Percentiles rank a stretch among this genome's conserved stretches.
Evolutionary conservation across 2,113 vertebrate species (phyloP).

Genomic region (Lepus europaeus): DNA sequence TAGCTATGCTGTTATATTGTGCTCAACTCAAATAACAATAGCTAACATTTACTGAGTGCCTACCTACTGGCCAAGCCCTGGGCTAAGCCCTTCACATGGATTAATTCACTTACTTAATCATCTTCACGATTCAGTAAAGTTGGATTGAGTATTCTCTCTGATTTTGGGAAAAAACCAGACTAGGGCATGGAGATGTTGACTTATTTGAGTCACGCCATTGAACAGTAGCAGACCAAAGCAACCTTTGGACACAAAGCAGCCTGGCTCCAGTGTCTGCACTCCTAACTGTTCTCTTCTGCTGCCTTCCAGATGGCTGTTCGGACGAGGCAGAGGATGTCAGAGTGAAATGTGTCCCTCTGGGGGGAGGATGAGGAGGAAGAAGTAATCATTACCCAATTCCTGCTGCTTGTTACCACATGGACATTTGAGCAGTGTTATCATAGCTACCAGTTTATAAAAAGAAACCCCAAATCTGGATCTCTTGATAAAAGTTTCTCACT

Average conservation of each 20-base stretch:
- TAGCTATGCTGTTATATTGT: not conserved
- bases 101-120: constrained; percentile 33
- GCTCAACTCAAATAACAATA: constrained; percentile 16
- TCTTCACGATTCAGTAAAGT: constrained; percentile 50
- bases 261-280: not conserved
- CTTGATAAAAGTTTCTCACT: constrained; percentile 51
- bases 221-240: not conserved
- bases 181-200: constrained; percentile 15
- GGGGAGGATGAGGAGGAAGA: not conserved
- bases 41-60: constrained; percentile 47
- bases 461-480: not conserved
- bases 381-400: not conserved
- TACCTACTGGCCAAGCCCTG: not conserved
- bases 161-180: constrained; percentile 55
- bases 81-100: constrained; percentile 13
- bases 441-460: constrained; percentile 2
- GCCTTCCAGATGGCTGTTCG: not conserved
- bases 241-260: not conserved
- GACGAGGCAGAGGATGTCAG: constrained; percentile 6
- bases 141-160: constrained; percentile 47
- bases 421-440: not conserved
- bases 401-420: not conserved
- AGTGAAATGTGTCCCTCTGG: not conserved
- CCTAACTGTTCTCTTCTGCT: not conserved
- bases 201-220: constrained; percentile 8